phyloP scores from a whole-genome alignment of 1,140 invertebrate species.

The Temnothorax curvispinosus region DNA sequence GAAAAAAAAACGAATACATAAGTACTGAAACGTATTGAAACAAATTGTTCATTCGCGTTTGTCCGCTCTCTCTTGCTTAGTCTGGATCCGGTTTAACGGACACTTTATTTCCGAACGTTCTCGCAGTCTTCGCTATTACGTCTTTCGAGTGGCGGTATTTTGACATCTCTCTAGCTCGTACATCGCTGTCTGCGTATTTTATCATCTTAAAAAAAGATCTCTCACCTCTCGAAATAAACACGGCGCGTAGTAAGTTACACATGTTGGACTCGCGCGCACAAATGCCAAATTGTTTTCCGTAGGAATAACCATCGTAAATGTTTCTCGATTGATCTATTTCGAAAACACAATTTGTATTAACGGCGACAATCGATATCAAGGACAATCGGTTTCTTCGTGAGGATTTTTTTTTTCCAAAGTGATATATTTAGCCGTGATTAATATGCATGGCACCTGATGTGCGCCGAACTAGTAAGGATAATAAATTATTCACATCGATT shows the following conservation, averaged over 20 bases:
- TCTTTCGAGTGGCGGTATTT: neutral
- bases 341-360: neutral
- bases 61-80: neutral
- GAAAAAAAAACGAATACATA: neutral
- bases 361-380: neutral
- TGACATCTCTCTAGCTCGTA: neutral
- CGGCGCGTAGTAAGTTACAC: neutral
- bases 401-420: neutral
- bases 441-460: neutral
- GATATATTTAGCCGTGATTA: neutral
- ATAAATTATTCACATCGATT: neutral
- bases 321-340: neutral
- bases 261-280: neutral
- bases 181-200: constrained; percentile 13
- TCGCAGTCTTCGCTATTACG: neutral
- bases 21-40: neutral
- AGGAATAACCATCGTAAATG: neutral
- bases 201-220: constrained; percentile 26
- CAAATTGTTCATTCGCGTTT: neutral
- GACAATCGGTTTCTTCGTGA: neutral
- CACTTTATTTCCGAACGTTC: neutral
- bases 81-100: neutral
- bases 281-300: neutral
- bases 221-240: constrained; percentile 17
- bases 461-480: neutral